Evolutionary conservation across 2,888 invertebrate genomes (phyloP).

Genomic region (Tanypteryx hageni): DNA sequence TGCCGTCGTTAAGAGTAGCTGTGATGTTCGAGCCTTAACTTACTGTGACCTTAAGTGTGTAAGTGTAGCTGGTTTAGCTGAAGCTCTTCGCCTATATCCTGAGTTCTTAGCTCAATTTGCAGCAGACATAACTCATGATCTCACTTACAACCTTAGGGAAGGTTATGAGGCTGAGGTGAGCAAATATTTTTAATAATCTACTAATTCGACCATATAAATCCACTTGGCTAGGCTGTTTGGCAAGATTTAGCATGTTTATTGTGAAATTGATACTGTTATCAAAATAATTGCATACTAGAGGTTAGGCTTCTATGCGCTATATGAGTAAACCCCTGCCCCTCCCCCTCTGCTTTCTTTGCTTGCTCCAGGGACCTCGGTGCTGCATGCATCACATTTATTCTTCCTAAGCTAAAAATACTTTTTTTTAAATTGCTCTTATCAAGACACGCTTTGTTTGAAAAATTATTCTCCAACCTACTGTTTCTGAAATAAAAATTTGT

Average conservation of each 20-base stretch:
- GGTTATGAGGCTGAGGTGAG: constrained; percentile 91
- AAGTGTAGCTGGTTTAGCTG: constrained; percentile 92
- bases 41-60: constrained; percentile 98
- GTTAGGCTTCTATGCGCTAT: not conserved
- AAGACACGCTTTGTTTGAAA: too few relatives aligned
- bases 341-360: too few relatives aligned
- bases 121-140: constrained; percentile 95
- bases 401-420: too few relatives aligned
- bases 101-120: constrained; percentile 97
- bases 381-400: too few relatives aligned
- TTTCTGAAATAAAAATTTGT: too few relatives aligned
- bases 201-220: not conserved
- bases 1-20: constrained; percentile 93
- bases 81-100: constrained; percentile 92
- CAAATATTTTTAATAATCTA: constrained; percentile 62
- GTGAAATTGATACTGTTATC: not conserved
- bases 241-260: not conserved
- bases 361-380: too few relatives aligned
- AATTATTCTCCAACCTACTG: too few relatives aligned
- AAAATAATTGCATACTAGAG: constrained; percentile 32
- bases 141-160: constrained; percentile 95
- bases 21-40: constrained; percentile 95
- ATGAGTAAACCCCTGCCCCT: too few relatives aligned
- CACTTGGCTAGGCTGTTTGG: not conserved
- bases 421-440: too few relatives aligned